phyloP scores from a whole-genome alignment of 2,113 vertebrate species.

The Corythoichthys haematopterus region DNA sequence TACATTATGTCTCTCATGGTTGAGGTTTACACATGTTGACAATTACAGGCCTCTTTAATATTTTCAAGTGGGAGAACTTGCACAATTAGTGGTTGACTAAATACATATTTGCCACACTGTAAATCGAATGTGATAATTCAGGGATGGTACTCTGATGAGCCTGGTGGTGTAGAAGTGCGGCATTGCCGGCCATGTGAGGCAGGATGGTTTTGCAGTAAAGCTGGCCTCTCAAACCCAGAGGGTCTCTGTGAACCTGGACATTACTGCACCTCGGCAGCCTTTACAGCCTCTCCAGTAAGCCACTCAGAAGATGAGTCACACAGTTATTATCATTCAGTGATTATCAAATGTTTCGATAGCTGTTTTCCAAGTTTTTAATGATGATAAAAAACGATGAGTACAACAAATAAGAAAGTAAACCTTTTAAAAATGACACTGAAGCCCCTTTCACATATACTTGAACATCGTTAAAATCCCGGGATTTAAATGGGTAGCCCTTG shows the following conservation, averaged over 20 bases:
- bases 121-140: conserved; percentile 38
- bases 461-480: too few species aligned
- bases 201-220: conserved; percentile 76
- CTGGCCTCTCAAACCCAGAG: conserved; percentile 74
- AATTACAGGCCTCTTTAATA: too few species aligned
- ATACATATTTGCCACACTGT: too few species aligned
- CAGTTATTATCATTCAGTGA: background rate
- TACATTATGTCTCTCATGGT: too few species aligned
- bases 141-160: conserved; percentile 73
- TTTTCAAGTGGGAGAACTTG: too few species aligned
- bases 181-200: conserved; percentile 77
- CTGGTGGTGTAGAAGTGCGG: conserved; percentile 53
- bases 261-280: conserved; percentile 73
- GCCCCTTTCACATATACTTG: too few species aligned
- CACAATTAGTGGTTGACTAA: too few species aligned
- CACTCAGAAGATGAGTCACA: conserved; percentile 67
- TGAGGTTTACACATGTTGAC: too few species aligned
- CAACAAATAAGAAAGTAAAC: background rate
- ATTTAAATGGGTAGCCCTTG: too few species aligned
- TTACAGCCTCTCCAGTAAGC: conserved; percentile 76
- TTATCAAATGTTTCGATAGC: background rate
- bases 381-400: background rate
- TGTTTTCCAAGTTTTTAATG: conserved; percentile 2
- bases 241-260: conserved; percentile 74
- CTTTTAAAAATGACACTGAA: too few species aligned